Base-by-base conservation (phyloP, 2,113 vertebrate species). In the Acrocephalus kingi region DNA sequence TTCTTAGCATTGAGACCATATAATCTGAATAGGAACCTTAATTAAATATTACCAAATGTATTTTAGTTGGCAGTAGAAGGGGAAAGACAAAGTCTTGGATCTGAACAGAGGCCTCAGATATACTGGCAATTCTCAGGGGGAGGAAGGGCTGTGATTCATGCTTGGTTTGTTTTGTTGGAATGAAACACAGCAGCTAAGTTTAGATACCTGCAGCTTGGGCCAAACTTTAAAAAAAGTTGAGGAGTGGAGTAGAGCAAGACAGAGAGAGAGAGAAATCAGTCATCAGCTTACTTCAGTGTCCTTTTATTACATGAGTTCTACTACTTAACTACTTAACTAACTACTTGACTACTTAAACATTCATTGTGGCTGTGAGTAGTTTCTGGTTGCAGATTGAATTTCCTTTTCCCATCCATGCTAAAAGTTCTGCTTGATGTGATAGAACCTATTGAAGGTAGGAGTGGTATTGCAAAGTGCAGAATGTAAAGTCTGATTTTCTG, bases 11-110 rank as follows among this genome's bases (percentile, higher is more conserved):
- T 73, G 71, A 86, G 78, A 66, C 55, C 49, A 61, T 73, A 80
- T 96, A 96, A 95, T 93, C 87, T 95, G 80, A 94, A 93, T 51
- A 84, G 48, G 41, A 94, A 66, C 91, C 49, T 95, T 97, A 97
- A 96, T 94, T 95, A 96, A 96, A 67, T 95, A 84, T 87, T 96
- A 93, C 62, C 28, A 76, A 95, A 91, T 73, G 23, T 91, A 93
- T 96, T 97, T 94, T 82, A 74, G 24, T 92, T 95, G 90, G 93
- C 94, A 94, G 30, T 54, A 64, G 54, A 87, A 91, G 25, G 63
- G 81, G 55, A 95, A 97, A 94, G 79, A 82, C 39, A 49, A 87
- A 84, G 51, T 91, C 46, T 73, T 93, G 90, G 89, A 93, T 92
- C 75, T 91, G 83, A 94, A 71, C 61, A 86, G 87, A 93, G 95